Evolutionary conservation across 2,888 invertebrate species (phyloP).

Genomic region (Apotomis betuletana): DNA sequence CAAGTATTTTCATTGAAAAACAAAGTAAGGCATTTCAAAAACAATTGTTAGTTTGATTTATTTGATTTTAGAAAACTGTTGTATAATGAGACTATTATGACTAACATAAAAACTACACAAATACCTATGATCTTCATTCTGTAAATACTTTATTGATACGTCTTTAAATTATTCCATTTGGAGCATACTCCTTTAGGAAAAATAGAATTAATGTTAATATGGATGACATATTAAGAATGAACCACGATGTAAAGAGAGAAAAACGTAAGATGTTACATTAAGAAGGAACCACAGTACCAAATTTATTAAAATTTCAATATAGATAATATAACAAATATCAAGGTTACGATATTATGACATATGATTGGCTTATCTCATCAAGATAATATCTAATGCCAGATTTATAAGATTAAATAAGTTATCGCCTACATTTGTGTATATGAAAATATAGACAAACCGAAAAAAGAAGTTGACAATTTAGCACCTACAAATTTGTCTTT

Average conservation of each 20-base stretch:
- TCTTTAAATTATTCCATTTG: no score
- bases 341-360: conserved; percentile 2
- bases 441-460: no score
- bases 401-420: neutral
- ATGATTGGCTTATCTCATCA: conserved; percentile 16
- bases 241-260: no score
- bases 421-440: no score
- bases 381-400: neutral
- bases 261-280: neutral
- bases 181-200: no score
- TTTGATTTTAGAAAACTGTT: neutral
- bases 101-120: neutral
- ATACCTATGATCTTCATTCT: neutral
- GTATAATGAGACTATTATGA: neutral
- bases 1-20: neutral
- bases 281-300: neutral
- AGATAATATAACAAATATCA: neutral
- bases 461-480: no score
- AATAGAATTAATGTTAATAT: no score
- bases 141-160: no score
- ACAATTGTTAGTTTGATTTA: neutral
- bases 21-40: neutral
- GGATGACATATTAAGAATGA: no score
- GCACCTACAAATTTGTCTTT: no score
- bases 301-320: neutral